Conservation (phyloP, 2,113 vertebrate species). For the Ascaphus truei region DNA sequence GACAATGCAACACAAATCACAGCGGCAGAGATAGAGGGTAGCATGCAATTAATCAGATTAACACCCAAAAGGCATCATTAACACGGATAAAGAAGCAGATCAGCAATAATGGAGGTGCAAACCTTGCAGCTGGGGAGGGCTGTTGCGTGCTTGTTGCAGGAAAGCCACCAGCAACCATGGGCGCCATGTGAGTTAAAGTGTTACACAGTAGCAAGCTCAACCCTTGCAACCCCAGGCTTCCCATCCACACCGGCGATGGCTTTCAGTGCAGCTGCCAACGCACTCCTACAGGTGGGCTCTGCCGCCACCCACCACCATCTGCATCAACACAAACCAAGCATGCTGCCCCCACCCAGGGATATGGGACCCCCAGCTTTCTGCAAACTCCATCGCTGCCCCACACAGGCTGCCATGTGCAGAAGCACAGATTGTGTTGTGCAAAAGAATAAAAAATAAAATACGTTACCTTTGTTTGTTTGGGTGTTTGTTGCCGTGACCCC, state of each 20-base stretch:
- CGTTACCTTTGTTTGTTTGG: slow-evolving; percentile 68
- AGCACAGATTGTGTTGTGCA: too few relatives aligned
- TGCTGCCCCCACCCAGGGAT: neutral
- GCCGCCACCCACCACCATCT: neutral
- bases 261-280: neutral
- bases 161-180: neutral
- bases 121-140: neutral
- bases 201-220: neutral
- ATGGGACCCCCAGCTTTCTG: neutral
- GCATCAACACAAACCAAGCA: neutral
- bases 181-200: slow-evolving; percentile 41
- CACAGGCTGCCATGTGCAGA: too few relatives aligned
- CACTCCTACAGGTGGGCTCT: slow-evolving; percentile 49
- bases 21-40: neutral
- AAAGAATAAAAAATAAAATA: slow-evolving; percentile 43
- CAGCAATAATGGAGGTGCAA: slow-evolving; percentile 34
- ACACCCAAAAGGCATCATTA: too few relatives aligned
- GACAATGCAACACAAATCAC: neutral
- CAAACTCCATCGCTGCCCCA: slow-evolving; percentile 11
- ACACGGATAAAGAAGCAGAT: too few relatives aligned
- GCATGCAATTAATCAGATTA: too few relatives aligned
- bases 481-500: slow-evolving; percentile 54
- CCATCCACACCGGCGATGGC: neutral
- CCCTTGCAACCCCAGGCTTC: neutral
- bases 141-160: neutral